A percentile compares a stretch with the other conserved stretches of the same genome.
Conservation (phyloP, 2,797 vertebrate species). For the Molossus alvarezi region DNA sequence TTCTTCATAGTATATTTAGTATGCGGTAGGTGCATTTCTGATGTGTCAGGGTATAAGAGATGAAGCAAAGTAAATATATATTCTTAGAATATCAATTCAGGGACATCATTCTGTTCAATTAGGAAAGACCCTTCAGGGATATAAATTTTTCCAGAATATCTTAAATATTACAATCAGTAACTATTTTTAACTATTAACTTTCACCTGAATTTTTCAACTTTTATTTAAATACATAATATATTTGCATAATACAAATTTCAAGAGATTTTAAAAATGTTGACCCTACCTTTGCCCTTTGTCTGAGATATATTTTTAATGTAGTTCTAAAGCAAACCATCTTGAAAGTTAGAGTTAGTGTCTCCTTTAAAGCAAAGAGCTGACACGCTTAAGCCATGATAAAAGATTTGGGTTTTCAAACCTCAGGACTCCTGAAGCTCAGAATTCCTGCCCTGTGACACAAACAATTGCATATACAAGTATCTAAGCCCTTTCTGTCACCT, state of each 20-base stretch:
- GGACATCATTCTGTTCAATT: not conserved
- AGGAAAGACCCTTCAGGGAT: not conserved
- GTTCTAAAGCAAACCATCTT: not conserved
- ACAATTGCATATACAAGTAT: not conserved
- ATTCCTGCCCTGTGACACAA: not conserved
- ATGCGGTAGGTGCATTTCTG: not conserved
- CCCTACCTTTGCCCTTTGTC: no score
- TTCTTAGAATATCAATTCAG: not conserved
- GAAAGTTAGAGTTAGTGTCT: not conserved
- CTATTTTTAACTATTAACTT: not conserved
- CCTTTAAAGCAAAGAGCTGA: not conserved
- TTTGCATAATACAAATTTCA: slow-evolving; percentile 16
- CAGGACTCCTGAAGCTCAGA: not conserved
- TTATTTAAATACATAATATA: not conserved
- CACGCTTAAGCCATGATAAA: not conserved
- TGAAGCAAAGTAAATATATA: not conserved
- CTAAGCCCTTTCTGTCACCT: not conserved
- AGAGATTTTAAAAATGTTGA: not conserved
- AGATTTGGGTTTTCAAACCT: not conserved
- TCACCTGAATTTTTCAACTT: not conserved
- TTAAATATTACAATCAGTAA: not conserved
- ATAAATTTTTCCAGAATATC: not conserved
- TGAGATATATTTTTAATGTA: not conserved
- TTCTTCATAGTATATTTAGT: not conserved
- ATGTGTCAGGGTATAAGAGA: not conserved